A percentile compares a stretch with the other conserved stretches of the same genome.
phyloP scores from a whole-genome alignment of 2,888 invertebrate species.

The Sthenelais limicola region DNA sequence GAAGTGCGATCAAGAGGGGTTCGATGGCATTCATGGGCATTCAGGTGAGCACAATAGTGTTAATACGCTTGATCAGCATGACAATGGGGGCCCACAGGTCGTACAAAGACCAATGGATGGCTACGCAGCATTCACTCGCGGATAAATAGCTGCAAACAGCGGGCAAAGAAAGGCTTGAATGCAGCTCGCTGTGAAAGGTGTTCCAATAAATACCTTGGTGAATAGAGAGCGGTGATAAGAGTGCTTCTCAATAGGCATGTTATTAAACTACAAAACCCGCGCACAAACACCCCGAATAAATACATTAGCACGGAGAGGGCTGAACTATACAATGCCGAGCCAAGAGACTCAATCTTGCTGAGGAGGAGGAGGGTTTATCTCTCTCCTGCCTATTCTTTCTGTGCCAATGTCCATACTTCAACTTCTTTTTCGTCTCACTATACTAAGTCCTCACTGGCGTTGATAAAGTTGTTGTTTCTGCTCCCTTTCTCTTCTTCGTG shows the following conservation, averaged over 20 bases:
- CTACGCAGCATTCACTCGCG: background rate
- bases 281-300: conserved; percentile 21
- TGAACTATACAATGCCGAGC: background rate
- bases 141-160: conserved; percentile 36
- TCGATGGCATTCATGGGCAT: conserved; percentile 6
- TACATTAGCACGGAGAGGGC: conserved; percentile 36
- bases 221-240: background rate
- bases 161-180: conserved; percentile 1
- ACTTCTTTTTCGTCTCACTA: too few species aligned
- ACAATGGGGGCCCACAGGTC: conserved; percentile 19
- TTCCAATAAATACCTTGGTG: conserved; percentile 26
- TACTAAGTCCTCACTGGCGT: too few species aligned
- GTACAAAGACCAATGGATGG: conserved; percentile 2
- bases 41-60: conserved; percentile 29
- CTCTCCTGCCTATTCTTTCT: too few species aligned
- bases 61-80: conserved; percentile 39
- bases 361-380: background rate
- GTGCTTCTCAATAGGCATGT: too few species aligned
- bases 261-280: conserved; percentile 20
- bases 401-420: too few species aligned
- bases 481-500: too few species aligned
- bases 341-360: conserved; percentile 24
- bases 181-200: conserved; percentile 24
- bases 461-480: too few species aligned
- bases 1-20: conserved; percentile 38